phyloP scores from a whole-genome alignment of 2,888 invertebrate species.

The Lasioglossum villosulum region DNA sequence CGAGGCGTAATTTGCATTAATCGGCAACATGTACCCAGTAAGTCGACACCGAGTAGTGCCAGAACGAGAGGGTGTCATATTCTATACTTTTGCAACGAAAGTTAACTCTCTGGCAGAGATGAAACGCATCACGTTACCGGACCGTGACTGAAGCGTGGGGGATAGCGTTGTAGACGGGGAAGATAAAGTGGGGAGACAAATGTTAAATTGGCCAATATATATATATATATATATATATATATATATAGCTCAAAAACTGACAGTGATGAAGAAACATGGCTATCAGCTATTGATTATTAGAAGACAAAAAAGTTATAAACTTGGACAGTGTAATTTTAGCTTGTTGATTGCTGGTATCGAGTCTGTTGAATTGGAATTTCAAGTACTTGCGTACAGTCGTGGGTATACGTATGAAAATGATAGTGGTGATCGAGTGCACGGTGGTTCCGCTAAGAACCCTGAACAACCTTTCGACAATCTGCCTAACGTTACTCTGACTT shows the following conservation, averaged over 20 bases:
- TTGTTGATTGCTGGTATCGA: constrained; percentile 22
- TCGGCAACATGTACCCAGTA: no score
- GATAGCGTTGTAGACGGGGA: no score
- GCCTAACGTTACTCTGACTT: constrained; percentile 68
- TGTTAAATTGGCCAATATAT: no score
- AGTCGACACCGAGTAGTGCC: no score
- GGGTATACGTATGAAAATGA: constrained; percentile 25
- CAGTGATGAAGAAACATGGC: background rate
- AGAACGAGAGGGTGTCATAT: no score
- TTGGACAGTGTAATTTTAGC: constrained; percentile 3
- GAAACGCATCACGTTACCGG: no score
- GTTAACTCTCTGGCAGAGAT: no score
- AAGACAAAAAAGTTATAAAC: background rate
- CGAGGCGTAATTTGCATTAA: no score
- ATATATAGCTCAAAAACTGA: background rate
- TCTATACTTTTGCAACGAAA: no score
- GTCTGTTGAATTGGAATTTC: constrained; percentile 11
- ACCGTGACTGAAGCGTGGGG: no score
- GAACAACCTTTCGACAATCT: constrained; percentile 37
- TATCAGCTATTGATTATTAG: background rate
- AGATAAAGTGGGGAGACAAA: no score
- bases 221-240: no score
- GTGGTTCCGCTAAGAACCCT: constrained; percentile 63
- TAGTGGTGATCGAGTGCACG: constrained; percentile 68
- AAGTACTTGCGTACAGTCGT: background rate